A percentile compares a stretch with the other conserved stretches of the same genome.
phyloP scores from a whole-genome alignment of 2,113 vertebrate genomes.

The Platichthys flesus region DNA sequence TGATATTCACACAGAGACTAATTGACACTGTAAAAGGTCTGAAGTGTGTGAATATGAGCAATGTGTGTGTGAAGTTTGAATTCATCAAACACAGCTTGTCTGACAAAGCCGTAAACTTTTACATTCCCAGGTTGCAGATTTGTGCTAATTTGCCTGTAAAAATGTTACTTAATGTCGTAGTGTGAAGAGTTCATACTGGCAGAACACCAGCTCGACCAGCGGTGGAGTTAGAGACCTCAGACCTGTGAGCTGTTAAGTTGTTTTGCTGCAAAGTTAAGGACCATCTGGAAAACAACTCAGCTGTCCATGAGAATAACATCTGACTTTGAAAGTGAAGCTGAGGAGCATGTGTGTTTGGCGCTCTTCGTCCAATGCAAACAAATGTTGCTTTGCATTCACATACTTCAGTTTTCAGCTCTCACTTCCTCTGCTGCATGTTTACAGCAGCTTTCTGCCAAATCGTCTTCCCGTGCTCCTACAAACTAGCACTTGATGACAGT shows the following conservation, averaged over 20 bases:
- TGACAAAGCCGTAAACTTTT: background rate
- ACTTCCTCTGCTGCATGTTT: conserved; percentile 9
- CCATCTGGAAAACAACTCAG: conserved; percentile 69
- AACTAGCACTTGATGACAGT: background rate
- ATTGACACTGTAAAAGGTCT: conserved; percentile 32
- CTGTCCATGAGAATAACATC: conserved; percentile 51
- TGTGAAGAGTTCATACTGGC: background rate
- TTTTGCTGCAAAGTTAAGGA: conserved; percentile 36
- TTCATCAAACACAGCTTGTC: conserved; percentile 29
- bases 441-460: conserved; percentile 4
- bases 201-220: background rate
- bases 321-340: conserved; percentile 35
- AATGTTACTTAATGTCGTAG: background rate
- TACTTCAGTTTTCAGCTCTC: conserved; percentile 9
- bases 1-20: conserved; percentile 29
- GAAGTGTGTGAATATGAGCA: conserved; percentile 20
- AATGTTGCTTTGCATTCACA: conserved; percentile 34
- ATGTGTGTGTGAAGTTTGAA: conserved; percentile 27
- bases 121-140: background rate
- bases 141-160: conserved; percentile 5
- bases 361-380: conserved; percentile 57
- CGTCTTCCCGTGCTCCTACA: background rate
- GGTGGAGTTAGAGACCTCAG: background rate
- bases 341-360: conserved; percentile 43
- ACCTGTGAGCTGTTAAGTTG: background rate